These are phyloP conservation scores for Eupeodes latifasciatus DNA, from an alignment of 2,888 invertebrate species.

Conservation along the genomic window DNA sequence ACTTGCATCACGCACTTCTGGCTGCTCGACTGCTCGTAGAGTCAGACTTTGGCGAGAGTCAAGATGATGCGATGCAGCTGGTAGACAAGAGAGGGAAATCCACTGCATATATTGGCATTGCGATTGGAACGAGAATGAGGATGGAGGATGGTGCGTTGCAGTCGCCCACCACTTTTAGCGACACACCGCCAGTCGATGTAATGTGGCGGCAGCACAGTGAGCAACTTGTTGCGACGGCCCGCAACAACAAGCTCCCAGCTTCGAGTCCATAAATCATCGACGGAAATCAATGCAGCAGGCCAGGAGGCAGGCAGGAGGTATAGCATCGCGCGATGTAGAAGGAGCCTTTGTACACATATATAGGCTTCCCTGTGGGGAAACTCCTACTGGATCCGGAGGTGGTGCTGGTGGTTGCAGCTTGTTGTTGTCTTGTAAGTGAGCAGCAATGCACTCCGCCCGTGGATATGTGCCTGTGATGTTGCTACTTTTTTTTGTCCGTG, in stretches of 20 bases:
- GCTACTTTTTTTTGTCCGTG: not conserved
- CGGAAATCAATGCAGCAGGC: conserved; percentile 79
- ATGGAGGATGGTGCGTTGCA: conserved; percentile 42
- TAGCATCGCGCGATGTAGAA: conserved; percentile 49
- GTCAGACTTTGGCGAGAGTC: not conserved
- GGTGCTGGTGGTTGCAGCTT: conserved; percentile 50
- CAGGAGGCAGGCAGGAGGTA: conserved; percentile 9
- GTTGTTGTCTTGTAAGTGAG: conserved; percentile 70
- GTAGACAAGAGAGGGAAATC: conserved; percentile 31
- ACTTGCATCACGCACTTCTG: conserved; percentile 57
- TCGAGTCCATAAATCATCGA: conserved; percentile 78
- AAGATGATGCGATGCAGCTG: conserved; percentile 5
- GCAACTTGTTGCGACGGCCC: conserved; percentile 78
- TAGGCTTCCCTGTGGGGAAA: conserved; percentile 68
- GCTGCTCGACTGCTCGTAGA: not conserved
- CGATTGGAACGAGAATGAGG: not conserved
- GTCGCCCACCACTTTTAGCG: conserved; percentile 75
- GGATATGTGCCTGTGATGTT: conserved; percentile 27
- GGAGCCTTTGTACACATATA: conserved; percentile 47
- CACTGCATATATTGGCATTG: conserved; percentile 15
- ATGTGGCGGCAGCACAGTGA: conserved; percentile 73
- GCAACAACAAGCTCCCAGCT: conserved; percentile 75
- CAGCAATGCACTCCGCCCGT: conserved; percentile 58
- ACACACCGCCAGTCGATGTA: conserved; percentile 55
- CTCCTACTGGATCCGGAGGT: conserved; percentile 77